Conservation (phyloP, 2,888 invertebrate species). For the Rhagium mordax region DNA sequence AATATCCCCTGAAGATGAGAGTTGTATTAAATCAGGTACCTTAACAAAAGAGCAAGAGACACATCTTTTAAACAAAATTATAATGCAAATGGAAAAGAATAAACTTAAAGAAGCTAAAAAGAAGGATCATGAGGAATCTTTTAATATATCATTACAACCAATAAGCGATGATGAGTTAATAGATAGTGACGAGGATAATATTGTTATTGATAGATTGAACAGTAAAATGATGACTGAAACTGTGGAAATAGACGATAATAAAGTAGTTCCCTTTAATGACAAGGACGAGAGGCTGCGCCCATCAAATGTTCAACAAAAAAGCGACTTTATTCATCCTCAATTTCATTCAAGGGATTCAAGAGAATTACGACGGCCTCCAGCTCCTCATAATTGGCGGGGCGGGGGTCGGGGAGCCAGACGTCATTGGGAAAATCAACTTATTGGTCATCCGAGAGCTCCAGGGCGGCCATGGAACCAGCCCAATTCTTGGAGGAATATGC, state of each 20-base stretch:
- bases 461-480: constrained; percentile 41
- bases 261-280: constrained; percentile 52
- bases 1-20: constrained; percentile 87
- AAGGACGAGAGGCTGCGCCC: constrained; percentile 54
- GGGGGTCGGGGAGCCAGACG: constrained; percentile 69
- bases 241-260: constrained; percentile 30
- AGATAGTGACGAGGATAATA: constrained; percentile 58
- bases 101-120: constrained; percentile 85
- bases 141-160: constrained; percentile 63
- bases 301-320: constrained; percentile 24
- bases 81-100: constrained; percentile 83
- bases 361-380: constrained; percentile 36
- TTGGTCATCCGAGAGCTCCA: constrained; percentile 34
- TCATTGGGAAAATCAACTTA: constrained; percentile 37
- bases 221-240: constrained; percentile 42
- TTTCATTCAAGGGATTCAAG: constrained; percentile 39
- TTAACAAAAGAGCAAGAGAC: constrained; percentile 84
- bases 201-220: constrained; percentile 38
- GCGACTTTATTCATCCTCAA: constrained; percentile 21
- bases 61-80: constrained; percentile 82
- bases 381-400: constrained; percentile 41
- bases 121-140: constrained; percentile 77
- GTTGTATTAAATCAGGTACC: constrained; percentile 82
- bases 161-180: constrained; percentile 69
- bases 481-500: constrained; percentile 34